Base-by-base conservation (phyloP, 2,888 invertebrate species). In the Eupithecia abbreviata region DNA sequence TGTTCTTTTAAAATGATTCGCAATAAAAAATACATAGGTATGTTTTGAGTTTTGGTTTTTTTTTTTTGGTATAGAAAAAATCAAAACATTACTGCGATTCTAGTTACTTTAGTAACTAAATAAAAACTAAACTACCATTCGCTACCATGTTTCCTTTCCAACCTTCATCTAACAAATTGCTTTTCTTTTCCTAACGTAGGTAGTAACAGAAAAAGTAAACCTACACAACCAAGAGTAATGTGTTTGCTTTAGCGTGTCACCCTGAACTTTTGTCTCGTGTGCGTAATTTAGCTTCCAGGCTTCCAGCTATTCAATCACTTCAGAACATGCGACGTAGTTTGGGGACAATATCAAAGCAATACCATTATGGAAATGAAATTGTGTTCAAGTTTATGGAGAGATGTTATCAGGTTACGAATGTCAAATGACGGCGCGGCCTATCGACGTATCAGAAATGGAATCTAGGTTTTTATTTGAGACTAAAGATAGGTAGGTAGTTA, bases 331-430 rank as follows among this genome's bases (percentile, higher is more conserved):
- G 72, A 81, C 77, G 69, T 71, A 77, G 72, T 77, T 78, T 71
- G 67, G 71, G 43, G 74, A 78, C 71, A 62, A 70, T 74, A 69
- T 65, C 71, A 69, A 30, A 69, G 47, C 47, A 75, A 69, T 74
- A 78, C 75, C 76, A 76, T 76, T 81, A 82, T 81, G 81, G 79
- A 81, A 82, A 82, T 82, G 72, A 78, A 80, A 81, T 78, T 75
- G 82, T 81, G 73, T 77, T 78, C 76, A 68, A 78, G 77, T 81
- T 82, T 82, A 82, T 79, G 79, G 77, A 69, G 72, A 73, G 77
- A 79, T 76, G 80, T 51, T 80, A 81, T 81, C 81, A 73, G 71
- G 78, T 73, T 72, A 66, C 69, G 79, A 81, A 81, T 79, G 77
- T 77, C 80, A 80, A 73, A 70, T 58, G 72, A 77, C 74, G 72